Conservation (phyloP, 1,140 invertebrate species). For the Mycetomoellerius zeteki region DNA sequence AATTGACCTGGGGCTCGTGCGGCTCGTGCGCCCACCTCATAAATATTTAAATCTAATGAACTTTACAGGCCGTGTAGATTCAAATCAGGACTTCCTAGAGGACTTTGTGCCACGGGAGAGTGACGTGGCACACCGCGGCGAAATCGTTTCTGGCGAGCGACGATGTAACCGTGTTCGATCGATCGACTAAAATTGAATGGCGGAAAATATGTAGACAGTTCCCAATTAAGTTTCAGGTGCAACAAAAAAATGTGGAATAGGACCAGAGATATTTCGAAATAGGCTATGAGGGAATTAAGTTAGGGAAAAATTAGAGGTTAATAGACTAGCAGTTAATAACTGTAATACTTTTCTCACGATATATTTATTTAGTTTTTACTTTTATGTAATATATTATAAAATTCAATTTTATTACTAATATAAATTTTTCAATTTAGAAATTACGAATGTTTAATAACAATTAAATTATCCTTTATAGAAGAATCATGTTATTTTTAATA, state of each 20-base stretch:
- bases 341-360: background rate
- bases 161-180: conserved; percentile 13
- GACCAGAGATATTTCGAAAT: background rate
- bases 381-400: background rate
- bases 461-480: background rate
- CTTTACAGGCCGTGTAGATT: conserved; percentile 79
- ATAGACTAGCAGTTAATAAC: background rate
- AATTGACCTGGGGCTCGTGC: conserved; percentile 74
- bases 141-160: conserved; percentile 9
- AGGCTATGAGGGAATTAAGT: background rate
- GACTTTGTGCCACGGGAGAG: conserved; percentile 15
- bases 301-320: background rate
- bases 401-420: background rate
- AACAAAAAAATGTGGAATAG: background rate
- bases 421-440: background rate
- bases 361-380: background rate
- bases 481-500: background rate
- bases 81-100: conserved; percentile 72
- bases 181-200: conserved; percentile 51
- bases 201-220: conserved; percentile 17
- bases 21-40: conserved; percentile 69
- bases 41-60: conserved; percentile 83
- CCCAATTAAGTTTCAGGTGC: conserved; percentile 1
- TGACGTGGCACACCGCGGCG: conserved; percentile 22
- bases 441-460: background rate